Evolutionary conservation across 2,888 invertebrate genomes (phyloP).

Genomic region (Nephrotoma flavescens): DNA sequence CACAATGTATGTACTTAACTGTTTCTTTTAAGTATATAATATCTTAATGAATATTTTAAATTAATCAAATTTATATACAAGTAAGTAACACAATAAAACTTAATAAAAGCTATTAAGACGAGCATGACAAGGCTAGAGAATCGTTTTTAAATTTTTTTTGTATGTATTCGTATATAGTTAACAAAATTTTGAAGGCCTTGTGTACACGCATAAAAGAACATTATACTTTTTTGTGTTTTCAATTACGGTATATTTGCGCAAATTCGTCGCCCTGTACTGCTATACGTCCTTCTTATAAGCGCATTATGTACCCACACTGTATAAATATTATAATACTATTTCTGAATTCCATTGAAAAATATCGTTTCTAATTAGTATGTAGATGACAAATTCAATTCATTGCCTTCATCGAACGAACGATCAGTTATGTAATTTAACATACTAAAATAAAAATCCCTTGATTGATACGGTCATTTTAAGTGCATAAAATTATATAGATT

Average conservation of each 20-base stretch:
- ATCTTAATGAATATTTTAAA: background rate
- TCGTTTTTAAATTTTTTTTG: background rate
- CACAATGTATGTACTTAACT: background rate
- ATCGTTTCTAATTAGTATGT: background rate
- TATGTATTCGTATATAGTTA: background rate
- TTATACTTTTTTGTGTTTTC: background rate
- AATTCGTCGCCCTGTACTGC: background rate
- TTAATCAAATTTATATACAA: background rate
- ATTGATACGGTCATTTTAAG: background rate
- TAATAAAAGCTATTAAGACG: background rate
- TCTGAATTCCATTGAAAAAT: background rate
- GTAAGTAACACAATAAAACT: background rate
- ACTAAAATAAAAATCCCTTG: background rate
- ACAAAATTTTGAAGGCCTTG: background rate
- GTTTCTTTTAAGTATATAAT: background rate
- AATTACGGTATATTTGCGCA: background rate
- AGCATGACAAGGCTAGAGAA: background rate
- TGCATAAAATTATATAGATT: background rate
- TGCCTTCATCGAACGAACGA: background rate
- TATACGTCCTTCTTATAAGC: background rate
- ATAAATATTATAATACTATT: background rate
- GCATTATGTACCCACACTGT: background rate
- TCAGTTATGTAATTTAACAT: background rate
- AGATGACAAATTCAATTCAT: background rate
- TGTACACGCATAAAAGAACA: background rate